Conservation (phyloP, 2,113 vertebrate genomes). For the Andinoacara biseriatus region DNA sequence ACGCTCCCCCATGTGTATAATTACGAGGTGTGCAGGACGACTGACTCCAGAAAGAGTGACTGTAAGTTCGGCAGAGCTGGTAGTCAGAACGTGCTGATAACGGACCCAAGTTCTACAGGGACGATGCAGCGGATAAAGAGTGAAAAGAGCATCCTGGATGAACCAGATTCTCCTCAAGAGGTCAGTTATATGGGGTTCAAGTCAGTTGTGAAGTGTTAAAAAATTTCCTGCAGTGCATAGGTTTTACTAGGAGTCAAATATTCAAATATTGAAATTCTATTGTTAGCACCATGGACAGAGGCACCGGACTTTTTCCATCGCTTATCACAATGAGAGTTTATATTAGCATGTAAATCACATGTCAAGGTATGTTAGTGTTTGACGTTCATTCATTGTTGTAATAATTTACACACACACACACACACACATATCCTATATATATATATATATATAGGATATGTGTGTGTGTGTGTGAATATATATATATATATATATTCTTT, state of each 20-base stretch:
- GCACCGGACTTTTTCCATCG: background rate
- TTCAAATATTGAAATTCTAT: accelerated
- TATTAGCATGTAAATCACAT: accelerated
- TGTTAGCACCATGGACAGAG: constrained; percentile 30
- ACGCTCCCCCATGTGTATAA: no score
- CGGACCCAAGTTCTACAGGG: no score
- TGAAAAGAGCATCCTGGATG: constrained; percentile 7
- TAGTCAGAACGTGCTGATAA: no score
- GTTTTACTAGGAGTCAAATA: background rate
- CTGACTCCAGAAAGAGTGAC: no score
- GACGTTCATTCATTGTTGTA: background rate
- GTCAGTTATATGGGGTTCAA: background rate
- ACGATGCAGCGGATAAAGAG: no score
- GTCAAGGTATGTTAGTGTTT: background rate
- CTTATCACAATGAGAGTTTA: background rate
- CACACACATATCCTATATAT: no score
- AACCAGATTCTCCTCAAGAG: constrained; percentile 43
- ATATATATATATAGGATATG: no score
- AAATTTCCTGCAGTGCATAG: accelerated
- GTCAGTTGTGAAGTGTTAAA: background rate
- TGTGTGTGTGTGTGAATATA: no score
- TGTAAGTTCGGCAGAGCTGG: no score
- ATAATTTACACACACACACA: background rate
- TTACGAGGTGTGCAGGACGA: no score
- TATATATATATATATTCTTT: background rate